Evolutionary conservation across 1,140 invertebrate genomes (phyloP), one percentile per base, ranked within the genome.

Genomic region (Trichogramma pretiosum): DNA sequence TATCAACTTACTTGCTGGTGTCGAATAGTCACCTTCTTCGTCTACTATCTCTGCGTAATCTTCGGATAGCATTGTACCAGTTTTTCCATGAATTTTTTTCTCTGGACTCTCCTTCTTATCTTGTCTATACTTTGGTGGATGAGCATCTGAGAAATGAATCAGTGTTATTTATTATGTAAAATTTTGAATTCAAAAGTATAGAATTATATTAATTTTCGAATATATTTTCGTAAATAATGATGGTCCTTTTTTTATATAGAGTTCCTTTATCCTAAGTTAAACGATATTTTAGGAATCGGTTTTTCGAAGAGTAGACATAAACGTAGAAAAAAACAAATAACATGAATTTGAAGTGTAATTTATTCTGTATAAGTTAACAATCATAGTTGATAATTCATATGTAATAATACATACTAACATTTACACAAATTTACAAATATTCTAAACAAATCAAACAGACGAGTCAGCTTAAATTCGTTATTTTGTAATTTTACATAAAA

Each of bases 11-110:
- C 89, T 87, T 53, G 89, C 84, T 36, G 93, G 92, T 11, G 90
- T 93, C 3, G 92, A 96, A 71, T 95, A 95, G 69, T 95, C 91
- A 7, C 88, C 90, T 65, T 96, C 92, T 59, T 95, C 91, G 62
- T 95, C 92, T 0, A 91, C 84, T 50, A 96, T 93, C 72, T 97
- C 93, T 3, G 92, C 91, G 72, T 96, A 96, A 75, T 98, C 93
- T 62, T 94, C 91, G 3, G 83, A 84, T 8, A 84, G 68, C 37
- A 83, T 74, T 3, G 81, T 82, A 10, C 80, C 78, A 18, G 76
- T 78, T 58, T 79, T 77, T 42, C 73, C 73, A 46, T 72, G 69
- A n/a, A n/a, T n/a, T 63, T 73, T 65, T 55, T 72, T 73, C 28
- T 74, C 71, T 3, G 68, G 70, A 57, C 66, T 70, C 42, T 60